Base-by-base conservation (phyloP, 2,113 vertebrate species). In the Poeciliopsis retropinna region DNA sequence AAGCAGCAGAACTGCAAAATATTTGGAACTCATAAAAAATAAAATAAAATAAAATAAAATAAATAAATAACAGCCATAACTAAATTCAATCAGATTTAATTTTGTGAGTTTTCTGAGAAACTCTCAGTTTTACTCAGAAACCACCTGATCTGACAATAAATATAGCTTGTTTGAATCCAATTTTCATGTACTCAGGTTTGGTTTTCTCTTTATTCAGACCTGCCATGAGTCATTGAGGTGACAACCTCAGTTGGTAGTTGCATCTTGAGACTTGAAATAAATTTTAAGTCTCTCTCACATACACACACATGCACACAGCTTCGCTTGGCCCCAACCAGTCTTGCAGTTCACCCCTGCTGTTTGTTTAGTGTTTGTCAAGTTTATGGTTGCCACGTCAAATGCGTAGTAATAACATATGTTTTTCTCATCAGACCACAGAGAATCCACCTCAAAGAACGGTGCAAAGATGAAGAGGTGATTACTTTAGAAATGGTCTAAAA, bases 291-390 rank as follows among this genome's bases (percentile, higher is more conserved):
- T 67, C 14, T 41, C 39, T 4, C 39, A 4, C 39, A 41, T 3
- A 41, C 39, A 41, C 39, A 14, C 39, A 41, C 68, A 62, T 29
- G 32, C 44, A 34, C 32, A 12, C 0, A 25, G 41, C 57, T 78
- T 75, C 54, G 70, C 31, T 79, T 71, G 63, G 15, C 44, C 85
- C 83, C 65, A 80, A 71, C 72, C 65, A 60, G 85, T 75, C 79
- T 5, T 67, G 25, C 85, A 30, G 90, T 83, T 90, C 90, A 94
- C 93, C 94, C 94, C 94, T 64, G 41, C 89, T 82, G 86, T 90
- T 92, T 94, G 88, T 92, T 92, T 92, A 86, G 85, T 91, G 83
- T 92, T 91, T 90, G 85, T 92, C 89, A 92, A 90, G 89, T 93
- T 95, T 93, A 92, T 90, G 91, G 89, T 90, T 86, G 86, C 90